A percentile compares a stretch with the other conserved stretches of the same genome.
Conservation (phyloP, 2,113 vertebrate genomes). For the Etheostoma spectabile region DNA sequence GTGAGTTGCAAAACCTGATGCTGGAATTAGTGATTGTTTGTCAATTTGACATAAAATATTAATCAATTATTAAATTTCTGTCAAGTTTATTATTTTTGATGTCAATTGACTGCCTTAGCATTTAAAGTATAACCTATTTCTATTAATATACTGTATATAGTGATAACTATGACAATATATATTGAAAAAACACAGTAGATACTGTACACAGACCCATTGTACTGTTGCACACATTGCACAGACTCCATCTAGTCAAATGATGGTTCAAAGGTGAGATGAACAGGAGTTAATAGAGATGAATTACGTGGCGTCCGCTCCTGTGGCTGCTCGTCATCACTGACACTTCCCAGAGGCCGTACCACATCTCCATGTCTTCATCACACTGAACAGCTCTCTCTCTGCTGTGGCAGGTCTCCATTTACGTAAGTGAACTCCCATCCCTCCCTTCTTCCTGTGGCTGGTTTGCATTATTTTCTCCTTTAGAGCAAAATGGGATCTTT, state of each 20-base stretch:
- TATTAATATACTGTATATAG: background rate
- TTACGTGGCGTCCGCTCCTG: conserved; percentile 49
- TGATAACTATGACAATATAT: background rate
- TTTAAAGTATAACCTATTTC: background rate
- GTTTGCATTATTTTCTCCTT: conserved; percentile 76
- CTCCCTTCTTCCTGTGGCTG: conserved; percentile 37
- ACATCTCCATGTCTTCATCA: conserved; percentile 71
- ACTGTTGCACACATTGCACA: background rate
- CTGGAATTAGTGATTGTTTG: background rate
- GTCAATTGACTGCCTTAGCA: background rate
- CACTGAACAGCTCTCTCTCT: conserved; percentile 44
- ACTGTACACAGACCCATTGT: conserved; percentile 24
- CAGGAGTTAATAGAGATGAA: conserved; percentile 73
- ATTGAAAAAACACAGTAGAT: background rate
- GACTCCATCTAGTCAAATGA: conserved; percentile 34
- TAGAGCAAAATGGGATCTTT: conserved; percentile 69
- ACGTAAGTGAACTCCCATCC: conserved; percentile 34
- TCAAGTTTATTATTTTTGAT: background rate
- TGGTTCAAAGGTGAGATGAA: conserved; percentile 75
- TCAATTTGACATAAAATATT: background rate
- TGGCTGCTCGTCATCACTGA: conserved; percentile 67
- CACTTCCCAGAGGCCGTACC: conserved; percentile 57
- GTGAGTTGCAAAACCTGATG: background rate
- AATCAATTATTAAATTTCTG: background rate
- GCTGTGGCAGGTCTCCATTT: conserved; percentile 47